Percentiles rank a stretch among this genome's conserved stretches.
Evolutionary conservation across 2,113 vertebrate genomes (phyloP).

Genomic region (Isichthys henryi): DNA sequence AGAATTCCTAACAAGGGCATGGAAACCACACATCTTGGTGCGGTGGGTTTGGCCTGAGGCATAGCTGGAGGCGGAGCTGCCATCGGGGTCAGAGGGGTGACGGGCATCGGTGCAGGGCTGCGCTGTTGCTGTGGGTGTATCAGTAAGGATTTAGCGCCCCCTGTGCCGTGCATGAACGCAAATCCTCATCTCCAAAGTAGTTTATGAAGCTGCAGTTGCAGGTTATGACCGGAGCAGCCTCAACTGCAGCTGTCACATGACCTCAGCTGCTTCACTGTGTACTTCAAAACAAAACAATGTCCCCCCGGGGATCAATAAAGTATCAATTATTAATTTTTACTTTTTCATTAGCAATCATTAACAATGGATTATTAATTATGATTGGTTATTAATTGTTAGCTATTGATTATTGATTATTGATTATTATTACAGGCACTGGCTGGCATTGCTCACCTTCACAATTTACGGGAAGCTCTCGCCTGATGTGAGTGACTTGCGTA

Average conservation of each 20-base stretch:
- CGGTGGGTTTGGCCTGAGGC: background rate
- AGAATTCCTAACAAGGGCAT: background rate
- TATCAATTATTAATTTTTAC: too few relatives aligned
- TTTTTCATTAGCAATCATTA: too few relatives aligned
- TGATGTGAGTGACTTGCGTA: background rate
- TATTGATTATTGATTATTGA: too few relatives aligned
- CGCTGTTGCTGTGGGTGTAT: background rate
- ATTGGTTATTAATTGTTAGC: too few relatives aligned
- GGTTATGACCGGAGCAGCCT: too few relatives aligned
- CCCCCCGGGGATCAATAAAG: too few relatives aligned
- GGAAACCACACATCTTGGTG: background rate
- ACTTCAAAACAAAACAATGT: too few relatives aligned
- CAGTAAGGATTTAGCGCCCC: conserved; percentile 59
- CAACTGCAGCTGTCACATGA: too few relatives aligned
- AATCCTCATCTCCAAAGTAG: conserved; percentile 66
- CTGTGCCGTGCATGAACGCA: conserved; percentile 54
- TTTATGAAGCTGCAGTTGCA: conserved; percentile 72
- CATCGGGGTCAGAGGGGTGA: background rate
- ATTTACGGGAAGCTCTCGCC: background rate
- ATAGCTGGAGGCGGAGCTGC: background rate
- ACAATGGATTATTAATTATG: too few relatives aligned
- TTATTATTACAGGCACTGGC: background rate
- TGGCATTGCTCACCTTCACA: background rate
- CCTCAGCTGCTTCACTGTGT: background rate
- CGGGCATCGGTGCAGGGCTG: background rate